phyloP scores from a whole-genome alignment of 2,797 vertebrate species.

The Notolepis coatsorum region DNA sequence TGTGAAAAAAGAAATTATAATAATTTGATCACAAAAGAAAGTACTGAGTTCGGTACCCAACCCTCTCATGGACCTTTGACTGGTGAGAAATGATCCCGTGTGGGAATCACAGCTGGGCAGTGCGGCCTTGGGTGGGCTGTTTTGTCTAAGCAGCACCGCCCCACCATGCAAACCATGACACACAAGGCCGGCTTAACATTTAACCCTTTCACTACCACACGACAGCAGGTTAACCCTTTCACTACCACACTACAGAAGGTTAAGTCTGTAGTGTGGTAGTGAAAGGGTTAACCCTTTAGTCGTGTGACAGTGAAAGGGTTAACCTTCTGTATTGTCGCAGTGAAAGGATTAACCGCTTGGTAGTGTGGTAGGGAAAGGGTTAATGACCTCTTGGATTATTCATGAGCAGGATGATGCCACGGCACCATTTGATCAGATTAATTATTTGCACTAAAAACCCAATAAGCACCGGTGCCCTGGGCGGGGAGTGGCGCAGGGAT shows the following conservation, averaged over 20 bases:
- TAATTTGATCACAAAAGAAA: no score
- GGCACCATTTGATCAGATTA: slow-evolving; percentile 53
- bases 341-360: no score
- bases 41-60: no score
- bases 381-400: slow-evolving; percentile 59
- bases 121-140: not conserved
- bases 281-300: no score
- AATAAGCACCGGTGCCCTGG: slow-evolving; percentile 22
- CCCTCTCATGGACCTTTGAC: slow-evolving; percentile 2
- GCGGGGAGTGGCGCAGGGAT: slow-evolving; percentile 23
- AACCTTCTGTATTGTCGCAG: no score
- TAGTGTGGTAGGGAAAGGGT: no score
- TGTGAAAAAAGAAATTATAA: no score
- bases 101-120: slow-evolving; percentile 37
- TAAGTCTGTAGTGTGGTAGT: no score
- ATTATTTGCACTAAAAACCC: slow-evolving; percentile 61
- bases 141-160: not conserved
- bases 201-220: no score
- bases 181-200: slow-evolving; percentile 19
- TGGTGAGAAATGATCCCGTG: not conserved
- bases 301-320: no score
- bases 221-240: no score
- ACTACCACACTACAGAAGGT: no score
- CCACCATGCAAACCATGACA: slow-evolving; percentile 4
- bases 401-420: slow-evolving; percentile 56